phyloP scores from a whole-genome alignment of 2,888 invertebrate species.

The Metopia argyrocephala region DNA sequence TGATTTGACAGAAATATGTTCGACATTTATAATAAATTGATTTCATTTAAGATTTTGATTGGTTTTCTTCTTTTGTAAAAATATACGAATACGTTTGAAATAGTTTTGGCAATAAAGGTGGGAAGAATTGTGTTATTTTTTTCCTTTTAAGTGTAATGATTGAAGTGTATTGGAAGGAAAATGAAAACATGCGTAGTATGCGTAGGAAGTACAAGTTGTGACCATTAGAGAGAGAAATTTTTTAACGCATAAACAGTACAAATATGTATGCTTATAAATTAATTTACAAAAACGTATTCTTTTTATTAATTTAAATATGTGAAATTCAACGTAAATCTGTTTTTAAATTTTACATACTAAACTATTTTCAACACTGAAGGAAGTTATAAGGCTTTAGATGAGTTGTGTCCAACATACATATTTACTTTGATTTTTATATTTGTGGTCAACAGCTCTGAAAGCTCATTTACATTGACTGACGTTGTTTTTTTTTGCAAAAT shows the following conservation, averaged over 20 bases:
- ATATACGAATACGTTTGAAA: not conserved
- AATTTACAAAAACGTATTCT: no score
- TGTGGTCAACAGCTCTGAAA: no score
- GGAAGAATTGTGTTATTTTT: no score
- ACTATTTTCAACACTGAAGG: no score
- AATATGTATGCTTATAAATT: not conserved
- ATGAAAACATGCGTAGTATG: not conserved
- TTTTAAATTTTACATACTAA: no score
- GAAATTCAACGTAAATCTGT: no score
- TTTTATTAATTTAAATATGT: no score
- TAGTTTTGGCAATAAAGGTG: not conserved
- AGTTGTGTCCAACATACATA: no score
- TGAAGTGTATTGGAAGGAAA: not conserved
- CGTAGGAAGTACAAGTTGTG: not conserved
- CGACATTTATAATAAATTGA: conserved; percentile 25
- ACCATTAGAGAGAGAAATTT: not conserved
- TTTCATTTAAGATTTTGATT: conserved; percentile 8
- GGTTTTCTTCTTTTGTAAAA: not conserved
- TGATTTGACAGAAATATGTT: conserved; percentile 4
- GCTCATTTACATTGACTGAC: no score
- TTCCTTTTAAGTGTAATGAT: not conserved
- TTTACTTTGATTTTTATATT: no score
- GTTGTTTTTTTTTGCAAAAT: no score
- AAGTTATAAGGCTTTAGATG: no score
- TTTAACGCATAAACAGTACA: not conserved